phyloP scores from a whole-genome alignment of 64 coral and sea anemone species.

The Platygyra sinensis region DNA sequence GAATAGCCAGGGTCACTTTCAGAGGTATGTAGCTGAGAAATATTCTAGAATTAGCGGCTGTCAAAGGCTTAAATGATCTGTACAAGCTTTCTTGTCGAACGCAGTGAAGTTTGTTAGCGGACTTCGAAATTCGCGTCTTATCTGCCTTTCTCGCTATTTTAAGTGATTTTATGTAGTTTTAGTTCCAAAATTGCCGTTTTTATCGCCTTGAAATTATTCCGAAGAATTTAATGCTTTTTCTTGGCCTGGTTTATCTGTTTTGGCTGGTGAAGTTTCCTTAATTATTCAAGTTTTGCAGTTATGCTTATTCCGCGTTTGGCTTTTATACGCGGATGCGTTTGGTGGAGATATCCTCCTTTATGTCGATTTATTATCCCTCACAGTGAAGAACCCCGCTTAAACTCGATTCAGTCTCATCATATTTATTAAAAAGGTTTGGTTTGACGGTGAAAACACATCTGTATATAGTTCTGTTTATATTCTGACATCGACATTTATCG shows the following conservation, averaged over 20 bases:
- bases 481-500: background rate
- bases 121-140: background rate
- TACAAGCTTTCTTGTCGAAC: constrained; percentile 35
- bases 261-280: constrained; percentile 8
- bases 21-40: constrained; percentile 74
- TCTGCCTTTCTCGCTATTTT: background rate
- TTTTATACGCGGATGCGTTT: background rate
- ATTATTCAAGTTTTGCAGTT: constrained; percentile 44
- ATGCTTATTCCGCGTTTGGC: background rate
- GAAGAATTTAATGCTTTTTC: background rate
- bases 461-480: background rate
- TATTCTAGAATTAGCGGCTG: background rate
- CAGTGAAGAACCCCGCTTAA: background rate
- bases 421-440: background rate
- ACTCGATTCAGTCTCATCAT: background rate
- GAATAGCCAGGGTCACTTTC: constrained; percentile 97
- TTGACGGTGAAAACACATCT: background rate
- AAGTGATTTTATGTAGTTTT: background rate
- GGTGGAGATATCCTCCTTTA: background rate
- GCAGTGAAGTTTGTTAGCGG: background rate
- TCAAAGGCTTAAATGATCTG: background rate
- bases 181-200: background rate
- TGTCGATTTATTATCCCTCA: background rate
- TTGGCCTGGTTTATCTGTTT: background rate
- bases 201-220: background rate